phyloP scores from a whole-genome alignment of 2,797 vertebrate genomes.

The Platalea minor region DNA sequence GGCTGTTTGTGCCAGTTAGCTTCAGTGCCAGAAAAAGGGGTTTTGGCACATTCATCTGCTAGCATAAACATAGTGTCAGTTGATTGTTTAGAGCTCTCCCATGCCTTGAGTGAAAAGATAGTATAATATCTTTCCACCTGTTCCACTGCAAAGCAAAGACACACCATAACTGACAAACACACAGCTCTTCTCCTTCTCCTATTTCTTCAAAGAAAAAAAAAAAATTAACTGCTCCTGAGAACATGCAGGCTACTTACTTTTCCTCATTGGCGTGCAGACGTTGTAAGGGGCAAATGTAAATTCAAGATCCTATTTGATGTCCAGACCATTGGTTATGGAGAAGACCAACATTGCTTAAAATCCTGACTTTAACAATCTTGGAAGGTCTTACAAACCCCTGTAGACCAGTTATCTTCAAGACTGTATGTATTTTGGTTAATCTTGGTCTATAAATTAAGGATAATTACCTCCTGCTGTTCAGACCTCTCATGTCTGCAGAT shows the following conservation, averaged over 20 bases:
- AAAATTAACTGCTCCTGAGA: not conserved
- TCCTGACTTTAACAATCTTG: not conserved
- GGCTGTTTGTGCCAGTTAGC: not conserved
- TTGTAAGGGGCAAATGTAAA: not conserved
- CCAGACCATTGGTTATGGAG: not conserved
- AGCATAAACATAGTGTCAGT: not conserved
- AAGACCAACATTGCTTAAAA: not conserved
- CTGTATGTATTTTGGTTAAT: not conserved
- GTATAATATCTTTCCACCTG: not conserved
- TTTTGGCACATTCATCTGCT: not conserved
- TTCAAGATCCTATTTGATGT: not conserved
- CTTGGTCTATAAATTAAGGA: slow-evolving; percentile 13
- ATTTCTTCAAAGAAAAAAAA: not conserved
- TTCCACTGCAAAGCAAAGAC: not conserved
- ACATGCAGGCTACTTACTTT: not conserved
- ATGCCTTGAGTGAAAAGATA: not conserved
- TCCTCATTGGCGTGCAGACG: not conserved
- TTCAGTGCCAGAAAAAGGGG: not conserved
- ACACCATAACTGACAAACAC: not conserved
- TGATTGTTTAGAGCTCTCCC: not conserved
- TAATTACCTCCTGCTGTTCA: slow-evolving; percentile 6
- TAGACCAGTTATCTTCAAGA: not conserved
- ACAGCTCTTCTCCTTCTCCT: not conserved
- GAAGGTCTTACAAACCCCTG: not conserved
- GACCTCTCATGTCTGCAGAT: not conserved